Evolutionary conservation across 2,888 invertebrate genomes (phyloP), one percentile per base, ranked within the genome.

Genomic region (Polietes domitor): DNA sequence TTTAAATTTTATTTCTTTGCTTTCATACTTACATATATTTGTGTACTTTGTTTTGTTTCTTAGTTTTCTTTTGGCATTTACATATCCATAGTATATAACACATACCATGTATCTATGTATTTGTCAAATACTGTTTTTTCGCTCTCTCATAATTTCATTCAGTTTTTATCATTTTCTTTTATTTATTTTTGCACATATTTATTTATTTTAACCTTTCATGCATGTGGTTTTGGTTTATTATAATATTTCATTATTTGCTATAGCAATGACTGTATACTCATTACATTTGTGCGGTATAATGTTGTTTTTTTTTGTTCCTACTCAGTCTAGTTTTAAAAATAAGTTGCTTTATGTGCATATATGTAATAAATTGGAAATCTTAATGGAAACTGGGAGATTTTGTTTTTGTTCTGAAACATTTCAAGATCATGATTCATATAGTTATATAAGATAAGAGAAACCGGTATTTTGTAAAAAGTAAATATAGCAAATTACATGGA

Each of bases 191-290:
- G 32, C 32, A 32, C n/a, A 47, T 47, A 47, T 47, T 80, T 80
- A 72, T 73, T 47, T 58, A 58, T 76, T 9, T 71, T 85, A 24
- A 37, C 26, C 32, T 71, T 50, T 53, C 5, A 37, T 80, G 47
- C 70, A 58, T 80, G 79, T 63, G 76, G 80, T 80, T 80, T 81
- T 63, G 68, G 58, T 77, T 75, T 79, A n/a, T n/a, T n/a, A 21
- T 58, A n/a, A 55, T 37, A 47, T 47, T 47, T 47, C n/a, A 4
- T 47, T 47, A 47, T 47, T 47, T 47, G n/a, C n/a, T 41, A 7
- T 2, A 41, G 9, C 10, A 7, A n/a, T 47, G 47, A 47, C n/a
- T n/a, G n/a, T 47, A 47, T 47, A 32, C 9, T 47, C 6, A 47
- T 47, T 47, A 47, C 47, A 47, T n/a, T 47, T 47, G 9, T 32